Evolutionary conservation across 2,797 vertebrate species (phyloP).

Genomic region (Simalia tracyae): DNA sequence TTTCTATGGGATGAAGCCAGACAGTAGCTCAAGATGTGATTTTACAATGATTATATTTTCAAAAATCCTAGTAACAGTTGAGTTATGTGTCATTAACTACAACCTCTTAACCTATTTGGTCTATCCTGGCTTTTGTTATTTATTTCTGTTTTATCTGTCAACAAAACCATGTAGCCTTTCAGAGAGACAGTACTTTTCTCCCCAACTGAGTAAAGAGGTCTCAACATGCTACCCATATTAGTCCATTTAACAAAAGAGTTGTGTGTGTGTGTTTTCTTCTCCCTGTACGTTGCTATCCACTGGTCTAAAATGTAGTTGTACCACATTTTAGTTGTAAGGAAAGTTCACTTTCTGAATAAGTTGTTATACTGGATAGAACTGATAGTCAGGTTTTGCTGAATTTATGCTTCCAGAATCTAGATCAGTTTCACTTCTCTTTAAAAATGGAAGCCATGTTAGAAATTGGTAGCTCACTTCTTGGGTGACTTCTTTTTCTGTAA

Average conservation of each 20-base stretch:
- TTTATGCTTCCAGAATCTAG: background rate
- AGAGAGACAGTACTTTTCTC: background rate
- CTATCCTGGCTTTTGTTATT: background rate
- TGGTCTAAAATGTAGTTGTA: background rate
- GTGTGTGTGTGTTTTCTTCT: background rate
- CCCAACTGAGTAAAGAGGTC: background rate
- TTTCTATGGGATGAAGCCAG: background rate
- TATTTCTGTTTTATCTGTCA: background rate
- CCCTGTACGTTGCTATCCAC: background rate
- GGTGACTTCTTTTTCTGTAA: slow-evolving; percentile 17
- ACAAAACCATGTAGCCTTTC: background rate
- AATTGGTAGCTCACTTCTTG: background rate
- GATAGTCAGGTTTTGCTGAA: background rate
- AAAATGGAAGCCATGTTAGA: background rate
- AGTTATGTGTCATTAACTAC: background rate
- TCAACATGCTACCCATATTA: background rate
- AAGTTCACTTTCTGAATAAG: background rate
- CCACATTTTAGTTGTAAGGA: background rate
- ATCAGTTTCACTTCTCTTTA: background rate
- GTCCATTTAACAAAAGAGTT: background rate
- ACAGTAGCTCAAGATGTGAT: background rate
- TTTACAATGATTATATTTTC: background rate
- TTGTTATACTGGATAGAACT: background rate
- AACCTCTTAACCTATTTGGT: background rate
- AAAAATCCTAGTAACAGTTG: background rate